Evolutionary conservation across 2,888 invertebrate species (phyloP).

Genomic region (Apamea crenata): DNA sequence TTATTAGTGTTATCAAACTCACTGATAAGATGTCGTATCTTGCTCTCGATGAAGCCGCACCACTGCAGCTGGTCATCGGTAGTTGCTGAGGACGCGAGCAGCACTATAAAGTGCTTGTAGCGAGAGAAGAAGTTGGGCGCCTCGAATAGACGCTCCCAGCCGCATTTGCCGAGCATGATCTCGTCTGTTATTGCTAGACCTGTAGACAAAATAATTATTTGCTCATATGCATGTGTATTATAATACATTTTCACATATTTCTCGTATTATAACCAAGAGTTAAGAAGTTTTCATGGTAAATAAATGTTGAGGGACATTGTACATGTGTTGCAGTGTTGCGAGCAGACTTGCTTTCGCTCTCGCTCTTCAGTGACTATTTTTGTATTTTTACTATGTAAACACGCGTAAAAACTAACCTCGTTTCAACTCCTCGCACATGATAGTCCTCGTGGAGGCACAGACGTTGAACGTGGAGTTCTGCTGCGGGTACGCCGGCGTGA

Average conservation of each 20-base stretch:
- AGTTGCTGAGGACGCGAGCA: conserved; percentile 95
- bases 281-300: background rate
- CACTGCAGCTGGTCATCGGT: conserved; percentile 98
- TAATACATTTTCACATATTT: background rate
- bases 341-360: background rate
- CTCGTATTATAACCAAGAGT: background rate
- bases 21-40: conserved; percentile 97
- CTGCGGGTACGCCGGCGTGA: conserved; percentile 99
- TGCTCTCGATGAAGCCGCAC: conserved; percentile 99
- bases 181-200: conserved; percentile 94
- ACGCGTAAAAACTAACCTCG: conserved; percentile 89
- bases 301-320: background rate
- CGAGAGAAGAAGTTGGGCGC: conserved; percentile 95
- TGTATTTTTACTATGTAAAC: background rate
- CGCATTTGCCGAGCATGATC: conserved; percentile 95
- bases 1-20: conserved; percentile 69
- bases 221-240: too few species aligned
- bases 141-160: conserved; percentile 98
- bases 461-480: conserved; percentile 99
- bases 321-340: background rate
- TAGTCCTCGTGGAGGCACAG: conserved; percentile 96
- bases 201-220: conserved; percentile 57
- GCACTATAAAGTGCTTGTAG: conserved; percentile 98
- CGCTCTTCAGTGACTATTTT: background rate
- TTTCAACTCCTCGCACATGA: conserved; percentile 98